phyloP scores from a whole-genome alignment of 2,797 vertebrate species.

The Sebastes diploproa region DNA sequence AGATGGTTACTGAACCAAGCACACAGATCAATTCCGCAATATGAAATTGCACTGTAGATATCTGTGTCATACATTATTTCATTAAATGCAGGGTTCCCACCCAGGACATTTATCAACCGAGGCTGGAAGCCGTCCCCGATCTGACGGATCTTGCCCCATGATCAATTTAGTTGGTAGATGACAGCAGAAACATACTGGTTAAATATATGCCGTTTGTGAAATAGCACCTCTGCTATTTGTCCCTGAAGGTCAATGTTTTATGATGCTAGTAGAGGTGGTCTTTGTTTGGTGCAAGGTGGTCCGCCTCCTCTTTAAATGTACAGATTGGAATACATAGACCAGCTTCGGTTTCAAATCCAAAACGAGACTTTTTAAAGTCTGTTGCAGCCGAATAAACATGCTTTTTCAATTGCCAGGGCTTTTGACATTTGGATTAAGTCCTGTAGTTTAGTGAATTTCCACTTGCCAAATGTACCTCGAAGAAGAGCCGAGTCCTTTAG shows the following conservation, averaged over 20 bases:
- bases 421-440: constrained; percentile 3
- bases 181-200: not conserved
- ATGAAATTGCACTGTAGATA: not conserved
- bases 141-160: not conserved
- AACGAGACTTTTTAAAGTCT: not conserved
- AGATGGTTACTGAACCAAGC: not conserved
- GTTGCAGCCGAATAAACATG: not conserved
- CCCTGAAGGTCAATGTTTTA: not conserved
- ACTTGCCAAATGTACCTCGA: constrained; percentile 12
- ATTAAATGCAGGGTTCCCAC: not conserved
- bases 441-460: not conserved
- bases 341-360: not conserved
- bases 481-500: constrained; percentile 2
- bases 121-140: not conserved
- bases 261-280: not conserved
- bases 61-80: not conserved
- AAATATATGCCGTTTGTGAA: not conserved
- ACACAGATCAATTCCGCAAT: not conserved
- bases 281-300: not conserved
- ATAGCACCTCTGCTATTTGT: not conserved
- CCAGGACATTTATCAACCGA: not conserved
- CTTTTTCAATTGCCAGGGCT: not conserved
- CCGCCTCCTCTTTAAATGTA: not conserved
- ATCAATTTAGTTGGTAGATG: not conserved
- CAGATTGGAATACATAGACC: not conserved